Conservation (phyloP, 2,113 vertebrate species). For the Neodon shergylaensis region DNA sequence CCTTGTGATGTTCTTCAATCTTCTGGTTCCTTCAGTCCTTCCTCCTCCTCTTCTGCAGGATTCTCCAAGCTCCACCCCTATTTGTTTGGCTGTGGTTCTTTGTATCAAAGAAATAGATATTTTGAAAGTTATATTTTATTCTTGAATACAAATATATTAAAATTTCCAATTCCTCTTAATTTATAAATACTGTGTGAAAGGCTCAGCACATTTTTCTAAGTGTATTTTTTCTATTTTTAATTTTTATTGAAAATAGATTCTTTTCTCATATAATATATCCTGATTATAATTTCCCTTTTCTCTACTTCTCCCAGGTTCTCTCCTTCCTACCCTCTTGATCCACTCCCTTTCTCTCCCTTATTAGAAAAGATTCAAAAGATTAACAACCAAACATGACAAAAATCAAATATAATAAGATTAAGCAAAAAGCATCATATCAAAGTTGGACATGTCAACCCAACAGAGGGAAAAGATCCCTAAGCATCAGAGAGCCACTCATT, state of each 20-base stretch:
- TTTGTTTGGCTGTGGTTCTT: too few relatives aligned
- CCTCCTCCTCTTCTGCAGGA: too few relatives aligned
- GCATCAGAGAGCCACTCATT: background rate
- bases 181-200: background rate
- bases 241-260: background rate
- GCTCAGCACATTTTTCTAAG: background rate
- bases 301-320: background rate
- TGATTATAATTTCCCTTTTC: too few relatives aligned
- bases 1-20: too few relatives aligned
- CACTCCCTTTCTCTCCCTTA: background rate
- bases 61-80: too few relatives aligned
- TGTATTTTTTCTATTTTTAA: background rate
- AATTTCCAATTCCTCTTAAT: background rate
- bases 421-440: background rate
- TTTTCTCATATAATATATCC: too few relatives aligned
- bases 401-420: background rate
- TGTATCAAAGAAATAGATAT: too few relatives aligned
- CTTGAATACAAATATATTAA: background rate
- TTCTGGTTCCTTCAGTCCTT: too few relatives aligned
- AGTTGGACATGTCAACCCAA: background rate
- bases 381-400: background rate
- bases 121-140: background rate
- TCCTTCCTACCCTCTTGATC: background rate
- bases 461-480: background rate
- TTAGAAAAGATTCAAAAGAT: background rate